Evolutionary conservation across 2,797 vertebrate species (phyloP).

Genomic region (Karalla daura): DNA sequence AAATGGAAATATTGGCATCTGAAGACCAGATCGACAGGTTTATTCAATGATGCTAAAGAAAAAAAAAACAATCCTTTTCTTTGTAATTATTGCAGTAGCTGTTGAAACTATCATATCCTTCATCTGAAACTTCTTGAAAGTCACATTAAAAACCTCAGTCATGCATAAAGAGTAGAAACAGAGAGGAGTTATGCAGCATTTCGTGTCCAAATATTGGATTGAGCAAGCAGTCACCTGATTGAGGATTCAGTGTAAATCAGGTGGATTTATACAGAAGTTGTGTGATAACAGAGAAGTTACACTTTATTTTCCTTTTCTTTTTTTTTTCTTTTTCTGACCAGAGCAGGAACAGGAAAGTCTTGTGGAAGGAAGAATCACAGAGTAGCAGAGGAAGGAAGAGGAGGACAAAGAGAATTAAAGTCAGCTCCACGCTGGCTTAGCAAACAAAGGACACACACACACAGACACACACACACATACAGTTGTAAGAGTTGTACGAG

Average conservation of each 20-base stretch:
- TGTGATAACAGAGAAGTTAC: background rate
- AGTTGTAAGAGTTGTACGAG: constrained; percentile 34
- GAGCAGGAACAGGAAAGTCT: constrained; percentile 69
- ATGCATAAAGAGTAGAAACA: too few species aligned
- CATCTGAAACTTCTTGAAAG: too few species aligned
- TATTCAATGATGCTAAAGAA: background rate
- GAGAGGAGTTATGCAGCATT: too few species aligned
- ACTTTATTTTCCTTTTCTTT: background rate
- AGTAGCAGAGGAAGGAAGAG: constrained; percentile 55
- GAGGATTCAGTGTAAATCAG: background rate
- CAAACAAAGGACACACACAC: constrained; percentile 60
- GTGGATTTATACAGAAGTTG: too few species aligned
- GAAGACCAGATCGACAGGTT: background rate
- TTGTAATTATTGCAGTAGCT: too few species aligned
- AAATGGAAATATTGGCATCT: background rate
- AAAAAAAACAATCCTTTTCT: background rate
- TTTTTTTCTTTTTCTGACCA: constrained; percentile 33
- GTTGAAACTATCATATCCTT: too few species aligned
- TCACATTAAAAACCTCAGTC: too few species aligned
- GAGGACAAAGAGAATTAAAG: constrained; percentile 67
- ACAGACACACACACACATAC: too few species aligned
- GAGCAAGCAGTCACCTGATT: background rate
- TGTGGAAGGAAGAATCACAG: constrained; percentile 53
- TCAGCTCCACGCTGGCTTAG: constrained; percentile 42
- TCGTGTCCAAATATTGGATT: too few species aligned